These are phyloP conservation scores for Phylloscopus collybita DNA, from an alignment of 2,797 vertebrate species.

Conservation along the genomic window DNA sequence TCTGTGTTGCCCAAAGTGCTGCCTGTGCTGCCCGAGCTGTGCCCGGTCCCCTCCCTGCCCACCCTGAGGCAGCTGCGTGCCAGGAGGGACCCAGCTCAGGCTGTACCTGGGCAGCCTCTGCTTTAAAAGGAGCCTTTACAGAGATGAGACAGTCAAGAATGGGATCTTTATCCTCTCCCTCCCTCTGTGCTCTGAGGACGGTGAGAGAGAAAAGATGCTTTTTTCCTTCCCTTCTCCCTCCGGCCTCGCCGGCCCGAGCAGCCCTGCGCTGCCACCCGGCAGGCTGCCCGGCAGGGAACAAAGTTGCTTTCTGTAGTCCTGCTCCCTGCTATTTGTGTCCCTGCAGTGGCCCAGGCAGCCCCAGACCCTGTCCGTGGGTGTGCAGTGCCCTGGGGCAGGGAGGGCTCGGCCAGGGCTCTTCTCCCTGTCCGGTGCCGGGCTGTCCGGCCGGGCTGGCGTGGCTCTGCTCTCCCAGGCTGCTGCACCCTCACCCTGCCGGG, in stretches of 20 bases:
- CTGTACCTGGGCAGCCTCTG: background rate
- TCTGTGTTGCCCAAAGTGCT: background rate
- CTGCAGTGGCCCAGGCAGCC: background rate
- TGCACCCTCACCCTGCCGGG: background rate
- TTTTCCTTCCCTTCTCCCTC: conserved; percentile 44
- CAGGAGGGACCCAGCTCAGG: background rate
- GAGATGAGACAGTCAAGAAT: conserved; percentile 29
- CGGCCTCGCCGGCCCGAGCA: background rate
- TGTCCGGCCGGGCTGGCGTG: background rate
- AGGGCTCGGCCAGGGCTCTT: background rate
- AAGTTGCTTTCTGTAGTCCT: conserved; percentile 53
- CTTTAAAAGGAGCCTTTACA: background rate
- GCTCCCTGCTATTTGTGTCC: conserved; percentile 16
- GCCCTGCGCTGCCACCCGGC: conserved; percentile 24
- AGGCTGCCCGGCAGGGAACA: conserved; percentile 52
- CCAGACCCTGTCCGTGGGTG: background rate
- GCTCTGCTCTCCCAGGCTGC: background rate
- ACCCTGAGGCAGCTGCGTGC: accelerated
- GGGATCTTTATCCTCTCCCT: conserved; percentile 41
- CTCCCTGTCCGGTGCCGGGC: background rate
- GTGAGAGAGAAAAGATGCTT: conserved; percentile 56
- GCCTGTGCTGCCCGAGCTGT: accelerated
- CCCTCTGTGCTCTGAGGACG: background rate
- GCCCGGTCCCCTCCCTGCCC: background rate
- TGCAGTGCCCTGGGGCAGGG: background rate